Evolutionary conservation across 2,113 vertebrate species (phyloP), one percentile per base, ranked within the genome.

Genomic region (Dromaius novaehollandiae): DNA sequence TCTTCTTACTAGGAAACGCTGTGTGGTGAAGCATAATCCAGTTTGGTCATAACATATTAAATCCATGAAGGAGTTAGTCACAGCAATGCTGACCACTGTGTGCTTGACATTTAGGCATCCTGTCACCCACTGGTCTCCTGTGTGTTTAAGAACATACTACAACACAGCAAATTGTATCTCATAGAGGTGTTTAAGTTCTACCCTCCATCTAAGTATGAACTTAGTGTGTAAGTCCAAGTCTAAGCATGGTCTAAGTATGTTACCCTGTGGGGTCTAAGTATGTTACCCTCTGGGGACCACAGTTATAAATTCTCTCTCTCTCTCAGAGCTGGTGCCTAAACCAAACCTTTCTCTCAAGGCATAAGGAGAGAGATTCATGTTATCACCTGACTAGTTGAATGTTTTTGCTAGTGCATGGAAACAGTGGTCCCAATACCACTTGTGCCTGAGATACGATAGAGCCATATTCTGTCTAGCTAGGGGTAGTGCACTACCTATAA

Each of bases 231-330:
- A 38, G 38, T 38, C 38, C 38, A 38, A 38, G 38, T 38, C 38
- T 38, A 38, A 38, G 38, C 38, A 8, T 38, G 28, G 61, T 38
- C 16, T 56, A 75, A 74, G 9, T 28, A 65, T 69, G 44, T 32
- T 6, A 70, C 1, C 3, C 5, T 7, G 18, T 2, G 19, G 32
- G 3, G 4, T 38, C 38, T 38, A 38, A 38, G 38, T 38, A 64
- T 74, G 42, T 32, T 6, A 70, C 1, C 3, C 4, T 8, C 16
- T 2, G 21, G 30, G 3, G 4, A 5, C 40, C 16, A 20, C 51
- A 56, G 24, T 5, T 56, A 30, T 21, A 64, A 19, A 69, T 74
- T 81, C 32, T 51, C 20, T 8, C 19, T 46, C 30, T 89, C 11
- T 78, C 74, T 74, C 25, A 25, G 44, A 70, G 7, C 16, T 38